Evolutionary conservation across 1,140 invertebrate genomes (phyloP).

Genomic region (Alviniconcha marisindica): DNA sequence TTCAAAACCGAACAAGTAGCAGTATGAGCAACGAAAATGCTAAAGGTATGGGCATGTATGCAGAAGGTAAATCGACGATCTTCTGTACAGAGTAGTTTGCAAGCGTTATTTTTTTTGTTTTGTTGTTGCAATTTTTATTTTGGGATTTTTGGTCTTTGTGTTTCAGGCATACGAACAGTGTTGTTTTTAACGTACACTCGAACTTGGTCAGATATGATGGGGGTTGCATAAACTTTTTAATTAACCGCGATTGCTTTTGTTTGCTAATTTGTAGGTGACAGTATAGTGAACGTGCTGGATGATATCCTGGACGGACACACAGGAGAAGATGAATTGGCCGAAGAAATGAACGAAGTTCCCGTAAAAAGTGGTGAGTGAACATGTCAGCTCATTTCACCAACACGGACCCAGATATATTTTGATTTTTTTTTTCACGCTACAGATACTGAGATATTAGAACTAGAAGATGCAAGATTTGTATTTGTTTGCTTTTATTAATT

Average conservation of each 20-base stretch:
- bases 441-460: no score
- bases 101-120: neutral
- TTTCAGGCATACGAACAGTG: no score
- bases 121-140: neutral
- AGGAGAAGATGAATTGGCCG: conserved; percentile 57
- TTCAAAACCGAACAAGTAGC: neutral
- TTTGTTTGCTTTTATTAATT: no score
- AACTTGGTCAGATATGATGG: no score
- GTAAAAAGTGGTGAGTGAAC: conserved; percentile 22
- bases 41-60: neutral
- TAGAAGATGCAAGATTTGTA: no score
- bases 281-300: conserved; percentile 69
- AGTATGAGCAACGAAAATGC: conserved; percentile 3
- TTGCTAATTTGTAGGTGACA: conserved; percentile 41
- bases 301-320: conserved; percentile 67
- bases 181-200: no score
- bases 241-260: neutral
- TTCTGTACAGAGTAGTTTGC: no score
- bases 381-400: no score
- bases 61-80: neutral
- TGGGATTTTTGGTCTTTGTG: neutral
- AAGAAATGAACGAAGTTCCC: conserved; percentile 38
- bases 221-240: no score
- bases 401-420: no score
- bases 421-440: no score